Evolutionary conservation across 2,113 vertebrate species (phyloP).

Genomic region (Psephotus haematonotus): DNA sequence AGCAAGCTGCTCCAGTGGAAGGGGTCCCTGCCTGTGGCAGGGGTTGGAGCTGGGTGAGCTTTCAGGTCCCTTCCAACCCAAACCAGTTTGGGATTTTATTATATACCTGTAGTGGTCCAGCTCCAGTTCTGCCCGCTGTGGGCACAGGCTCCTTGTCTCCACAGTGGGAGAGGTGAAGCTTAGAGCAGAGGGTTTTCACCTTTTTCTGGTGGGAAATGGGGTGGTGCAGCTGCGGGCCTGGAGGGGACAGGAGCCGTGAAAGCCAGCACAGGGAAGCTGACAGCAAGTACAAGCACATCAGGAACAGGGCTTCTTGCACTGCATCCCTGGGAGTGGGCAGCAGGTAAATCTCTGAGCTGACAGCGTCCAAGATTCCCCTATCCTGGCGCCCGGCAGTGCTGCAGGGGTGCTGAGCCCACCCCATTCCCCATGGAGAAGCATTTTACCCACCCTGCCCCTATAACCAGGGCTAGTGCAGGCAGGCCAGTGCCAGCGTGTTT

Average conservation of each 20-base stretch:
- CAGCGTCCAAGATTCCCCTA: rapidly evolving
- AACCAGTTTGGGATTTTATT: not conserved
- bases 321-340: not conserved
- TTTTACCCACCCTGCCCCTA: not conserved
- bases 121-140: not conserved
- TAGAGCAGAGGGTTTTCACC: not conserved
- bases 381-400: rapidly evolving
- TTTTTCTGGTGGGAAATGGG: not conserved
- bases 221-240: rapidly evolving
- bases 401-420: not conserved
- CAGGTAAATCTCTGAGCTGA: not conserved
- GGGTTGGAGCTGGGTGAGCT: rapidly evolving
- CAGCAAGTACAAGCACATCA: rapidly evolving
- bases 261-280: not conserved
- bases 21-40: not conserved
- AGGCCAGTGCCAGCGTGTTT: not conserved
- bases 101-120: not conserved
- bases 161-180: not conserved
- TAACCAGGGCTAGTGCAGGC: rapidly evolving
- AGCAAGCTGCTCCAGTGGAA: rapidly evolving
- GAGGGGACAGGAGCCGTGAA: not conserved
- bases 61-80: not conserved
- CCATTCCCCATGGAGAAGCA: not conserved
- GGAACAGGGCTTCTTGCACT: not conserved
- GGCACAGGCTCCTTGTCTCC: not conserved